A percentile compares a stretch with the other conserved stretches of the same genome.
phyloP scores from a whole-genome alignment of 2,888 invertebrate species.

The Poecilus cupreus region DNA sequence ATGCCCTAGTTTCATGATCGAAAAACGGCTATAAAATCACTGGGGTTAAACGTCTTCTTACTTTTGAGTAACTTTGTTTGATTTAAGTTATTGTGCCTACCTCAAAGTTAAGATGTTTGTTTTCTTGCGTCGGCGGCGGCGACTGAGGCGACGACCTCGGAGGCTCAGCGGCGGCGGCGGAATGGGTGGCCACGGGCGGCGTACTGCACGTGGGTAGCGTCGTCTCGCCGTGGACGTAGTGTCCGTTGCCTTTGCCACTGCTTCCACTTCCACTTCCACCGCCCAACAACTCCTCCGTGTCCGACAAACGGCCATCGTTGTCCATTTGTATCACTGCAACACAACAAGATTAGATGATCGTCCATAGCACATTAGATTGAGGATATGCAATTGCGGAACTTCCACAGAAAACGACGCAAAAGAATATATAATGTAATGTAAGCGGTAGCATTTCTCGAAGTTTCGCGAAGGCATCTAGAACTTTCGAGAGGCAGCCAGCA shows the following conservation, averaged over 20 bases:
- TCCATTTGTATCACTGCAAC: constrained; percentile 60
- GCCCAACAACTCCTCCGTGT: constrained; percentile 81
- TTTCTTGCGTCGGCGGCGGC: constrained; percentile 48
- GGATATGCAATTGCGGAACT: too few species aligned
- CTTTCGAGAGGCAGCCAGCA: too few species aligned
- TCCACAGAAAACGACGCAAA: too few species aligned
- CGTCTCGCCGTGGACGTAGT: constrained; percentile 1
- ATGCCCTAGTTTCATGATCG: too few species aligned
- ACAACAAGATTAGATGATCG: too few species aligned
- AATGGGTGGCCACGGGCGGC: constrained; percentile 8
- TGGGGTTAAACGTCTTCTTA: not conserved
- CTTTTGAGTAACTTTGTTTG: too few species aligned
- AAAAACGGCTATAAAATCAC: too few species aligned
- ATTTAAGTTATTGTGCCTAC: constrained; percentile 52
- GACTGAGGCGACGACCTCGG: constrained; percentile 22
- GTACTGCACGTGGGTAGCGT: constrained; percentile 47
- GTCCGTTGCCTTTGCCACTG: not conserved
- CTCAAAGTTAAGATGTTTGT: constrained; percentile 65
- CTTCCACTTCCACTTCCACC: too few species aligned
- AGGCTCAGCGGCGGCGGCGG: not conserved
- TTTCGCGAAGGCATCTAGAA: too few species aligned
- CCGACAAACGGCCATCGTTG: constrained; percentile 70
- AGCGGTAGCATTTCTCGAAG: too few species aligned
- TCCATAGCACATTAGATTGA: too few species aligned
- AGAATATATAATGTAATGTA: too few species aligned